Conservation (phyloP, 2,888 invertebrate genomes). For the Metalampra italica region DNA sequence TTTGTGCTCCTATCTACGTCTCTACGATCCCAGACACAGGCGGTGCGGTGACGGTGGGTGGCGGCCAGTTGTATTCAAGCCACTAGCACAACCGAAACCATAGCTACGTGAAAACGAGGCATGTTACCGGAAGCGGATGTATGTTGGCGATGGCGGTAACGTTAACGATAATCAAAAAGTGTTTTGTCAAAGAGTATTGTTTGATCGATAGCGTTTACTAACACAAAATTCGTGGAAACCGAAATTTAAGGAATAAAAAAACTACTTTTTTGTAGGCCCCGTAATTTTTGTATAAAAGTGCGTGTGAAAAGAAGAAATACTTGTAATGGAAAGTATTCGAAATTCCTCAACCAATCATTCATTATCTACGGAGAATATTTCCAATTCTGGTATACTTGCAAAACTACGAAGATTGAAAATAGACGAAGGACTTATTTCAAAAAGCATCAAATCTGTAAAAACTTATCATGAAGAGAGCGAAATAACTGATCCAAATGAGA, state of each 20-base stretch:
- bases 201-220: neutral
- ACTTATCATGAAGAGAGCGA: conserved; percentile 16
- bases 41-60: no score
- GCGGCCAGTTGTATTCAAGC: no score
- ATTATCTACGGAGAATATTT: neutral
- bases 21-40: no score
- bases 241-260: neutral
- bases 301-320: neutral
- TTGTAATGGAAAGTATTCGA: neutral
- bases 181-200: neutral
- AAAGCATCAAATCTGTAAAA: conserved; percentile 27
- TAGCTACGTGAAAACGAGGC: neutral
- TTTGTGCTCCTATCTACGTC: no score
- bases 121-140: neutral
- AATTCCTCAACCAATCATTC: neutral
- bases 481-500: conserved; percentile 5
- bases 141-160: neutral
- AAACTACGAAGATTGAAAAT: conserved; percentile 58
- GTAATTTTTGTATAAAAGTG: no score
- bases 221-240: neutral
- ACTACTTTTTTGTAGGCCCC: neutral
- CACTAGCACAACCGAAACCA: no score
- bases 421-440: conserved; percentile 51
- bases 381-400: conserved; percentile 25
- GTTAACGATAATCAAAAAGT: neutral